A percentile compares a stretch with the other conserved stretches of the same genome.
These are phyloP conservation scores for Oryzias sinensis DNA, from an alignment of 2,797 vertebrate species.

Conservation along the genomic window DNA sequence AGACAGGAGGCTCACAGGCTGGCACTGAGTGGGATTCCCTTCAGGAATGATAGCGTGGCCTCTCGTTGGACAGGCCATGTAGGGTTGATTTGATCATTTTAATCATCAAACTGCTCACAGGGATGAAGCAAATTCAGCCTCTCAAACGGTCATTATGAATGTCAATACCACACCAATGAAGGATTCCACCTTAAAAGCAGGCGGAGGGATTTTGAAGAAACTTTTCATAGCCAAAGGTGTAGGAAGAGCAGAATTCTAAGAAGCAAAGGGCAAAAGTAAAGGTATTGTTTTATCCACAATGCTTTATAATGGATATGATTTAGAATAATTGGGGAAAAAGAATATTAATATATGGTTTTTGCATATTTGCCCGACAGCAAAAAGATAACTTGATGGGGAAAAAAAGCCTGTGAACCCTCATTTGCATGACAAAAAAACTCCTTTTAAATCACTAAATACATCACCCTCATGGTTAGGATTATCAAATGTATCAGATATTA, in stretches of 20 bases:
- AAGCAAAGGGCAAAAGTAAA: slow-evolving; percentile 37
- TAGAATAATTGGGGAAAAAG: slow-evolving; percentile 49
- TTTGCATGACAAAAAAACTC: slow-evolving; percentile 69
- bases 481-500: slow-evolving; percentile 45
- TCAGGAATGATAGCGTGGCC: slow-evolving; percentile 55
- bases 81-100: slow-evolving; percentile 69
- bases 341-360: slow-evolving; percentile 67
- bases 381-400: slow-evolving; percentile 67
- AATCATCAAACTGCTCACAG: slow-evolving; percentile 31
- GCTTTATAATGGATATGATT: slow-evolving; percentile 41
- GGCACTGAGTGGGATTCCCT: slow-evolving; percentile 66
- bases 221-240: slow-evolving; percentile 47
- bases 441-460: slow-evolving; percentile 50
- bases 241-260: slow-evolving; percentile 38
- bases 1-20: slow-evolving; percentile 70
- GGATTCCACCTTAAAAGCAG: slow-evolving; percentile 42
- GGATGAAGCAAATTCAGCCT: slow-evolving; percentile 39
- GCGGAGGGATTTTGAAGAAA: slow-evolving; percentile 44
- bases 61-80: slow-evolving; percentile 58
- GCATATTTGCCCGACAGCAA: slow-evolving; percentile 71
- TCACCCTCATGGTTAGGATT: slow-evolving; percentile 50
- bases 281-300: slow-evolving; percentile 52
- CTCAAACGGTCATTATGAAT: slow-evolving; percentile 51
- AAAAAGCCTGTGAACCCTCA: slow-evolving; percentile 50
- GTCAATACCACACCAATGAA: slow-evolving; percentile 52